Conservation (phyloP, 2,113 vertebrate species). For the Fregata magnificens region DNA sequence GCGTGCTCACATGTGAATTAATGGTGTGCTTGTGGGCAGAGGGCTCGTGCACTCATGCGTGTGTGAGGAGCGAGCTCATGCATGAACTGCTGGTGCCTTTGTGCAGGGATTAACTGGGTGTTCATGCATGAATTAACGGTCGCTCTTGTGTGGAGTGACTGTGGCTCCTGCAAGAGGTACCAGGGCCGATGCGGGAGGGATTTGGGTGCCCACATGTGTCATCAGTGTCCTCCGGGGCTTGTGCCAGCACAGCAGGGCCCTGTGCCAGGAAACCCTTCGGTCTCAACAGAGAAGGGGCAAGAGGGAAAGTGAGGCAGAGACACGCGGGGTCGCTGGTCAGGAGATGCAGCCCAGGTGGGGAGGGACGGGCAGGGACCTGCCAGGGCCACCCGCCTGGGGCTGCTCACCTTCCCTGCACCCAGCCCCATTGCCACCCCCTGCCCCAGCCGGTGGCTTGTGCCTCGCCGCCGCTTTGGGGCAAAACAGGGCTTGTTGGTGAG, state of each 20-base stretch:
- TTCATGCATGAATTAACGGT: not conserved
- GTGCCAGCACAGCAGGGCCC: not conserved
- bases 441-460: not conserved
- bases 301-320: not conserved
- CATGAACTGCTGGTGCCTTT: not conserved
- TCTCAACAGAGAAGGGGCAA: not conserved
- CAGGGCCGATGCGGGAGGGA: not conserved
- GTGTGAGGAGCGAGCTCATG: rapidly evolving
- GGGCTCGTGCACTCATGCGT: rapidly evolving
- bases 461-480: not conserved
- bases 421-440: too few species aligned
- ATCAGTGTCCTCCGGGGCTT: not conserved
- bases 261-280: not conserved
- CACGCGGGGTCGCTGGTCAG: not conserved
- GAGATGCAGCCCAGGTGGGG: not conserved
- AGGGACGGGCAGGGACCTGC: not conserved
- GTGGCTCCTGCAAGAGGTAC: not conserved
- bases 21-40: not conserved
- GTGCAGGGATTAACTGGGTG: not conserved
- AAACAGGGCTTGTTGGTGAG: not conserved
- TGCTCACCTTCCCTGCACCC: not conserved
- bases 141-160: rapidly evolving
- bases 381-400: not conserved
- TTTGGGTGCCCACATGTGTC: not conserved
- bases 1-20: not conserved